phyloP scores from a whole-genome alignment of 2,797 vertebrate species.

The Chiroxiphia lanceolata region DNA sequence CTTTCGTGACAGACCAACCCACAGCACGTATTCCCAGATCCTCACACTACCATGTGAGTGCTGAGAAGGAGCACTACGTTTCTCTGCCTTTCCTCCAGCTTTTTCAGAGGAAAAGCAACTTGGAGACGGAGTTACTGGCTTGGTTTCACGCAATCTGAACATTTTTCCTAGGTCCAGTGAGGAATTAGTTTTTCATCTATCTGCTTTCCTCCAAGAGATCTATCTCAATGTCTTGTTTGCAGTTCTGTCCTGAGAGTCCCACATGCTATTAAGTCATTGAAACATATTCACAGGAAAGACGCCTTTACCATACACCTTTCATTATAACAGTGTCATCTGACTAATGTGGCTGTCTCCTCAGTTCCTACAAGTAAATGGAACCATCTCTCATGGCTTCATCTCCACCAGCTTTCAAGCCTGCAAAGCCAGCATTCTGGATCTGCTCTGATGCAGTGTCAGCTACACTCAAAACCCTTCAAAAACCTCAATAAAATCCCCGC shows the following conservation, averaged over 20 bases:
- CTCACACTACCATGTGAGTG: neutral
- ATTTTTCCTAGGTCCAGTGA: neutral
- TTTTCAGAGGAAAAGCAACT: neutral
- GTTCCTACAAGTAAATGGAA: neutral
- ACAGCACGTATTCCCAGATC: neutral
- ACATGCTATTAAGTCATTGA: neutral
- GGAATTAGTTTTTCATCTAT: neutral
- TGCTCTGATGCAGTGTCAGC: neutral
- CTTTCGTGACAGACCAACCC: neutral
- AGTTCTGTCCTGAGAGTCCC: neutral
- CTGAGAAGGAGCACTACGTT: neutral
- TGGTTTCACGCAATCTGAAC: accelerated
- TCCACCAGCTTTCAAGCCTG: neutral
- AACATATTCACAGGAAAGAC: neutral
- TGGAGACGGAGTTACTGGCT: neutral
- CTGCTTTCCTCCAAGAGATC: neutral
- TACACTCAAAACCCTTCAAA: neutral
- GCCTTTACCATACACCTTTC: neutral
- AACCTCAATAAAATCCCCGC: neutral
- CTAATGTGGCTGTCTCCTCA: neutral
- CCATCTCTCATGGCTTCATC: neutral
- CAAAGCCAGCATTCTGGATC: neutral
- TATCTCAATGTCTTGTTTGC: neutral
- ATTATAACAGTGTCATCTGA: neutral
- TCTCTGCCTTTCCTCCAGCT: neutral